A percentile compares a stretch with the other conserved stretches of the same genome.
Conservation (phyloP, 2,888 invertebrate genomes). For the Noctuana brunneofusca region DNA sequence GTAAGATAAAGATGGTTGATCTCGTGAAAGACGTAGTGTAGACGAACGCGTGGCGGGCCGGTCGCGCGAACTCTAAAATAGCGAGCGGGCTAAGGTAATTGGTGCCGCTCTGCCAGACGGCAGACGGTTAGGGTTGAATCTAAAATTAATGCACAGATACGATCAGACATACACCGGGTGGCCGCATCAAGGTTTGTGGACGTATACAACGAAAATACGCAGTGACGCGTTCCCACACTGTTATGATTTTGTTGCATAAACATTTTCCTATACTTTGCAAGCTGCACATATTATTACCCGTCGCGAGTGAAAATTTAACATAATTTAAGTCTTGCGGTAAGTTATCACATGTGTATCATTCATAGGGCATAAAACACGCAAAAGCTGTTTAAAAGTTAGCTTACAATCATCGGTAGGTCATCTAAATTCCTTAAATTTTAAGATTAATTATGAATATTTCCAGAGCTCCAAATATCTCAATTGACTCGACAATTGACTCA, state of each 20-base stretch:
- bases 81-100: constrained; percentile 59
- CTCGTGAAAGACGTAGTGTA: constrained; percentile 15
- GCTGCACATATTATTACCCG: background rate
- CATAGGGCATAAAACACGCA: no score
- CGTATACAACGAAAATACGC: constrained; percentile 23
- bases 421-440: no score
- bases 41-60: constrained; percentile 51
- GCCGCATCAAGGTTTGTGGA: constrained; percentile 33
- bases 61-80: constrained; percentile 63
- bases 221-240: constrained; percentile 8
- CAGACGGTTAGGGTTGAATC: constrained; percentile 67
- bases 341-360: no score
- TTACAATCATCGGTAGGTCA: no score
- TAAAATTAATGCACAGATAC: constrained; percentile 60
- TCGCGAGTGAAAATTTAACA: background rate
- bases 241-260: background rate
- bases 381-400: no score
- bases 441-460: no score
- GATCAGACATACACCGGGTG: constrained; percentile 42
- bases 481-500: no score
- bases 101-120: constrained; percentile 64
- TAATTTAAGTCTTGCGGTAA: no score
- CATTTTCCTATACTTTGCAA: no score
- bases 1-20: background rate
- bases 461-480: no score